Percentiles rank a stretch among this genome's conserved stretches.
These are phyloP conservation scores for Julus scanicus DNA, from an alignment of 2,888 invertebrate species.

Conservation along the genomic window DNA sequence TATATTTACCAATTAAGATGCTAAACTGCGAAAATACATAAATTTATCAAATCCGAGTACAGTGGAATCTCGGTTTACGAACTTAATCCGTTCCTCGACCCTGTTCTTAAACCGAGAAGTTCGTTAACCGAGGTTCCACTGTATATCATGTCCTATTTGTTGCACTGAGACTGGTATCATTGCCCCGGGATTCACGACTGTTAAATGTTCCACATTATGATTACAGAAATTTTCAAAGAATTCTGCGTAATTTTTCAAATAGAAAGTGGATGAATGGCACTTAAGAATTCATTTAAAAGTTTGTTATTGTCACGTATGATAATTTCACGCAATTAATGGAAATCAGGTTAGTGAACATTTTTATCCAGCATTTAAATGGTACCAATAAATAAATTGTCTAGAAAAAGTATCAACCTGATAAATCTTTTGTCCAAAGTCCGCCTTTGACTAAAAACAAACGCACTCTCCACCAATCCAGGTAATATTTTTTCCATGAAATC, in stretches of 20 bases:
- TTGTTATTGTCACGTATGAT: constrained; percentile 21
- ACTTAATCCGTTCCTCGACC: too few species aligned
- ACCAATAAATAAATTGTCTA: constrained; percentile 17
- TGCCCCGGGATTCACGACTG: not conserved
- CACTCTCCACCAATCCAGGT: not conserved
- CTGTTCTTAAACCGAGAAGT: too few species aligned
- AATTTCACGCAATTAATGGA: constrained; percentile 37
- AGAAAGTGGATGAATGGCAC: not conserved
- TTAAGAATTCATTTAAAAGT: not conserved
- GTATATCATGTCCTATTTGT: too few species aligned
- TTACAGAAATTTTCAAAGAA: not conserved
- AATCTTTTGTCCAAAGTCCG: not conserved
- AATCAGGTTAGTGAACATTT: constrained; percentile 43
- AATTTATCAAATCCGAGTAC: too few species aligned
- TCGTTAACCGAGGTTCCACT: too few species aligned
- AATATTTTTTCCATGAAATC: not conserved
- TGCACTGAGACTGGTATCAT: not conserved
- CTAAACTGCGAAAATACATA: too few species aligned
- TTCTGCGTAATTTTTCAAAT: not conserved
- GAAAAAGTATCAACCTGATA: not conserved
- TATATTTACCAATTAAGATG: too few species aligned
- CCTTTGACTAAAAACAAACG: constrained; percentile 10
- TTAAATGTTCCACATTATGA: constrained; percentile 23
- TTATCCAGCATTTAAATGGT: not conserved
- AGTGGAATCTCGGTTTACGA: too few species aligned